Evolutionary conservation across 2,113 vertebrate species (phyloP), one percentile per base, ranked within the genome.

Genomic region (Morone chrysops): DNA sequence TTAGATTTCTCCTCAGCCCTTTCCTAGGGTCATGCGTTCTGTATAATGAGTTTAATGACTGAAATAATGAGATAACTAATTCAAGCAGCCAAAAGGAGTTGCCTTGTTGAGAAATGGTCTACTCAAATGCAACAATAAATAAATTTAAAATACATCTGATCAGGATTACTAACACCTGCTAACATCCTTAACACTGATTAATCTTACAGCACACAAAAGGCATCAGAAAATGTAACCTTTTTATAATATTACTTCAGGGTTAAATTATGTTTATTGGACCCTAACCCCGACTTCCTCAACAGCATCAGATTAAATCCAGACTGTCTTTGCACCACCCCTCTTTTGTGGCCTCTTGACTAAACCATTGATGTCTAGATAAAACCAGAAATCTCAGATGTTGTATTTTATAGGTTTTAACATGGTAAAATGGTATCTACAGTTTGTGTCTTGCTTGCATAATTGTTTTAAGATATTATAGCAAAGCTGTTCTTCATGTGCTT

Each of bases 401-500:
- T 16, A 6, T 62, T 68, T 20, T 13, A 43, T 16, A 22, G 38
- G 8, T 18, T 6, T 31, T 18, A n/a, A 38, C 10, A 25, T 25
- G 25, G 25, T 25, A 25, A 25, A 48, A 22, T 61, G 1, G 10
- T 4, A n/a, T 11, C 48, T 18, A 1, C 36, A 16, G 31, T 16
- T 40, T 25, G 12, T 45, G 8, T 20, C 11, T 40, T 48, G 4
- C 10, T 60, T 38, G 18, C n/a, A 25, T 25, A 20, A 72, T 48
- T 4, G 18, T 40, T 59, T 11, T 1, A 18, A 18, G 38, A 10
- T 11, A 11, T 20, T 43, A 0, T 7, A 47, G 25, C 20, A 31
- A 57, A 78, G n/a, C n/a, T 80, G 53, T 70, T 8, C 20, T 47
- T 63, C 50, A 16, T 83, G 43, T 70, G 41, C 93, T 93, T 20